phyloP scores from a whole-genome alignment of 2,113 vertebrate genomes.

The Nansenia antarctica region DNA sequence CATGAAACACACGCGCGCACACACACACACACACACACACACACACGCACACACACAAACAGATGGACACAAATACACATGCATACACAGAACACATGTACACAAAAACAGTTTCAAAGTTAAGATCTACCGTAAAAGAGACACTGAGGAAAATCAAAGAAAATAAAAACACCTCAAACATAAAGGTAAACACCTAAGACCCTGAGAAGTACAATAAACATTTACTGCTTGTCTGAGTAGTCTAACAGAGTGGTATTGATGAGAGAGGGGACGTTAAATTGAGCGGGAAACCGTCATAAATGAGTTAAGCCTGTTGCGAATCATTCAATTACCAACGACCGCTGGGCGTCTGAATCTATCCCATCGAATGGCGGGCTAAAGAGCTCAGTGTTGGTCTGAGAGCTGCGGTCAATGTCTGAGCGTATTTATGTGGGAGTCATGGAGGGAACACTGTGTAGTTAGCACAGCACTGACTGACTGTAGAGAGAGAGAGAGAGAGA shows the following conservation, averaged over 20 bases:
- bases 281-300: slow-evolving; percentile 72
- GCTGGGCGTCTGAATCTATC: slow-evolving; percentile 53
- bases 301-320: slow-evolving; percentile 66
- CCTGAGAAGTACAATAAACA: slow-evolving; percentile 46
- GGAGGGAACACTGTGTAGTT: neutral
- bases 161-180: slow-evolving; percentile 7
- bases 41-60: neutral
- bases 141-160: slow-evolving; percentile 5
- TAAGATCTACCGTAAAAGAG: neutral
- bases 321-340: slow-evolving; percentile 72
- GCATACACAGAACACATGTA: neutral
- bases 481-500: neutral
- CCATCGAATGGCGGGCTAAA: slow-evolving; percentile 32
- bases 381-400: slow-evolving; percentile 7
- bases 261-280: slow-evolving; percentile 66
- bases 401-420: neutral
- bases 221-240: slow-evolving; percentile 41
- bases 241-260: slow-evolving; percentile 67
- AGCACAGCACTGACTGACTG: neutral
- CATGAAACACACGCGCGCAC: neutral
- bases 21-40: slow-evolving; percentile 4
- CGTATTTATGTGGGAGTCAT: neutral
- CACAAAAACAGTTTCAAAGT: neutral
- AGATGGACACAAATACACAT: neutral
- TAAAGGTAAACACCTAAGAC: slow-evolving; percentile 2